Evolutionary conservation across 2,888 invertebrate species (phyloP), one percentile per base, ranked within the genome.

Genomic region (Apomyelois bistriatella): DNA sequence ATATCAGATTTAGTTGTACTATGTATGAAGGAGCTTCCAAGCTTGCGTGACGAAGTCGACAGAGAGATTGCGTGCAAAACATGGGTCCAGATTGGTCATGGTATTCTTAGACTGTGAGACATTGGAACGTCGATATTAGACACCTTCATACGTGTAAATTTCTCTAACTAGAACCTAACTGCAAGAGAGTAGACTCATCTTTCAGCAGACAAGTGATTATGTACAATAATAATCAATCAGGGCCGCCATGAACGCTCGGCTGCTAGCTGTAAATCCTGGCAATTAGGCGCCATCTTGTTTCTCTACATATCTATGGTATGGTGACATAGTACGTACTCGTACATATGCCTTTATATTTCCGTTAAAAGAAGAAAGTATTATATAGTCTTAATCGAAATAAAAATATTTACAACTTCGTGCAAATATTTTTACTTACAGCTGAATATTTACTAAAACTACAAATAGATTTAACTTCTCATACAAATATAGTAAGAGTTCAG

Each of bases 181-280:
- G 22, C 5, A 22, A 22, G 22, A 22, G 5, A 22, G 22, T 22
- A 22, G 22, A 22, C 22, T 22, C 32, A 32, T 32, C 8, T 40
- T 1, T 7, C 41, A 41, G 41, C 16, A 41, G 17, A 41, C 22
- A 10, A 72, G 65, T 63, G 70, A 64, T 70, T 66, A 62, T 62
- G 62, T 65, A 71, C 73, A 73, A 76, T 76, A 72, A 75, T 76
- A 74, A 79, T 80, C 79, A 82, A 82, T 82, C 76, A 80, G 71
- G 68, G 59, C 59, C 62, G 70, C 67, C 75, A 32, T 32, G 32
- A 22, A 66, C 75, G 77, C 68, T 70, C 63, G 62, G 66, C 56
- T 64, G 77, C 70, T 71, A 68, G 74, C 72, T 71, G 68, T 79
- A 82, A 86, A 85, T 84, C 75, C 72, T 59, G 64, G 78, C 84